Conservation (phyloP, 2,113 vertebrate genomes). For the Scomber japonicus region DNA sequence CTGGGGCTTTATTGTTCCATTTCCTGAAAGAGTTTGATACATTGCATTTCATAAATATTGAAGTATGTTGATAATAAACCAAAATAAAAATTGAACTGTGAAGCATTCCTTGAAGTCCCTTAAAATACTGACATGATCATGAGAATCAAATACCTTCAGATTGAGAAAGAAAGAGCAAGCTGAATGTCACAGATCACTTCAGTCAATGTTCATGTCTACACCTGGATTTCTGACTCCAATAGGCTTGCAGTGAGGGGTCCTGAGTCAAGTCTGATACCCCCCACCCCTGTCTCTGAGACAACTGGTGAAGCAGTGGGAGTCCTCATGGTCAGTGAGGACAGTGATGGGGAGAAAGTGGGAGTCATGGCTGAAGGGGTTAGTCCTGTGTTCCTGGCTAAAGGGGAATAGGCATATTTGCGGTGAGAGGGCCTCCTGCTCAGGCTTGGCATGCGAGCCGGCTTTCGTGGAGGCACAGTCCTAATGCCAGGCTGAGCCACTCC, state of each 20-base stretch:
- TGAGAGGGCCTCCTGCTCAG: slow-evolving; percentile 73
- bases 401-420: slow-evolving; percentile 82
- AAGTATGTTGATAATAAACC: not conserved
- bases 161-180: not conserved
- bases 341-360: slow-evolving; percentile 89
- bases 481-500: slow-evolving; percentile 91
- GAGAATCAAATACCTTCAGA: slow-evolving; percentile 8
- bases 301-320: slow-evolving; percentile 86
- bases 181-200: slow-evolving; percentile 9
- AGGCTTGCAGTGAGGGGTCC: slow-evolving; percentile 77
- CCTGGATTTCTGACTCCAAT: slow-evolving; percentile 86
- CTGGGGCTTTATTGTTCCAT: not conserved
- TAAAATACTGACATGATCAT: not conserved
- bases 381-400: slow-evolving; percentile 78
- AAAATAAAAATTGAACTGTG: slow-evolving; percentile 11
- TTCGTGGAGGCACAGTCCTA: slow-evolving; percentile 88
- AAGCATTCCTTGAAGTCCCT: not conserved
- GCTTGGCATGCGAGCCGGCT: slow-evolving; percentile 70
- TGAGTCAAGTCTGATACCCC: slow-evolving; percentile 73
- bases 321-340: slow-evolving; percentile 87
- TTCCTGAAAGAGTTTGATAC: not conserved
- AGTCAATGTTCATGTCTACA: slow-evolving; percentile 67
- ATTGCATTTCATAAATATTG: not conserved
- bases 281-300: slow-evolving; percentile 79
- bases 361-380: slow-evolving; percentile 86